These are phyloP conservation scores for Channa striata DNA, from an alignment of 2,797 vertebrate genomes.

Conservation along the genomic window DNA sequence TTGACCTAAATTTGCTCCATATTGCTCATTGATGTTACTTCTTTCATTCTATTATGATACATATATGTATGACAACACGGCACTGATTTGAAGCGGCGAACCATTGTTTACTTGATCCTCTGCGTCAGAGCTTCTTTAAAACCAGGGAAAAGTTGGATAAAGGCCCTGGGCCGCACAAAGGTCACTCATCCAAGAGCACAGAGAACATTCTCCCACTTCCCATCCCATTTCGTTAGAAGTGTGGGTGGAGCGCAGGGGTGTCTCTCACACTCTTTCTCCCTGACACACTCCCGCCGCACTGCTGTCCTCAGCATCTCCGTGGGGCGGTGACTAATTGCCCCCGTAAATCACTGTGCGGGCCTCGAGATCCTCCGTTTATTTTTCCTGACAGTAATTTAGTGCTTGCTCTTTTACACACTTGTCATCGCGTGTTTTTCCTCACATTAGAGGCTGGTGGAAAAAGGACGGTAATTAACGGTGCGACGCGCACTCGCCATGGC, in stretches of 20 bases:
- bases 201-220: conserved; percentile 60
- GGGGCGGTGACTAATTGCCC: conserved; percentile 99
- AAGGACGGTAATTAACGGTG: conserved; percentile 99
- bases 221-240: conserved; percentile 58
- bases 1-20: conserved; percentile 76
- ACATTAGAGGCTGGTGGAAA: conserved; percentile 99
- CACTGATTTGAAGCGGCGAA: conserved; percentile 43
- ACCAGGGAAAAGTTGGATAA: conserved; percentile 59
- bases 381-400: conserved; percentile 99
- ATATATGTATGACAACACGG: conserved; percentile 58
- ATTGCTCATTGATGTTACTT: conserved; percentile 59
- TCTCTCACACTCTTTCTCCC: conserved; percentile 74
- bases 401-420: conserved; percentile 99
- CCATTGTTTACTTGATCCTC: conserved; percentile 51
- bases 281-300: conserved; percentile 81
- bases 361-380: conserved; percentile 95
- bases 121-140: conserved; percentile 43
- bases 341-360: conserved; percentile 96
- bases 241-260: conserved; percentile 67
- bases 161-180: conserved; percentile 67
- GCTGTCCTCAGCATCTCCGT: conserved; percentile 93
- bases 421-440: conserved; percentile 99
- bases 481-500: conserved; percentile 89
- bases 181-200: conserved; percentile 74
- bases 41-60: conserved; percentile 71